Evolutionary conservation across 2,113 vertebrate genomes (phyloP).

Genomic region (Phalacrocorax aristotelis): DNA sequence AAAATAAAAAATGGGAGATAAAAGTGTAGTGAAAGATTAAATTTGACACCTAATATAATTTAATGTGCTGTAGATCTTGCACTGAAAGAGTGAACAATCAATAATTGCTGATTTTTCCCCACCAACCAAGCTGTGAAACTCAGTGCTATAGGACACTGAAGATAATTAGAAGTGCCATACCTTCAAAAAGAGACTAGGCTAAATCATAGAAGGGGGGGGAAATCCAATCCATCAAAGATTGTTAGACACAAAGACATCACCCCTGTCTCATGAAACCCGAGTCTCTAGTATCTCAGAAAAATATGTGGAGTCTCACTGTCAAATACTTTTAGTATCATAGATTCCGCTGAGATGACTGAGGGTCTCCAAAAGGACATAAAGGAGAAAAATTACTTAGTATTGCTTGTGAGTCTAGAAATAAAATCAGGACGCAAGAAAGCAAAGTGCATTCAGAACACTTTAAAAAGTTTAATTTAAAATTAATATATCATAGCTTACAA

Average conservation of each 20-base stretch:
- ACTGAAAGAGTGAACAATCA: background rate
- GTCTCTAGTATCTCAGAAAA: background rate
- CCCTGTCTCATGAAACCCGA: background rate
- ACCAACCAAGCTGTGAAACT: background rate
- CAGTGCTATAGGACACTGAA: background rate
- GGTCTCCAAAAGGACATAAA: background rate
- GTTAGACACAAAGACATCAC: background rate
- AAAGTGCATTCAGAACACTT: background rate
- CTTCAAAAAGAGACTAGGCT: background rate
- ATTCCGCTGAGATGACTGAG: background rate
- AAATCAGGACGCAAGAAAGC: background rate
- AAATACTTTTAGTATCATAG: background rate
- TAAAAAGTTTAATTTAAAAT: constrained; percentile 6
- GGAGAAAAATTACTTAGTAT: background rate
- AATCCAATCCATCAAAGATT: background rate
- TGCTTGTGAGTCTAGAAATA: background rate
- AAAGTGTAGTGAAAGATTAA: background rate
- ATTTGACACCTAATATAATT: background rate
- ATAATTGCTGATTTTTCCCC: background rate
- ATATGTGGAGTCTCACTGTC: background rate
- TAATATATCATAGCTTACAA: background rate
- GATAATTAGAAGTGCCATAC: background rate
- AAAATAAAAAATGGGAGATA: background rate
- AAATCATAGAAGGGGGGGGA: background rate
- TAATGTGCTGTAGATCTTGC: background rate